phyloP scores from a whole-genome alignment of 2,113 vertebrate genomes.

The Microtus ochrogaster region DNA sequence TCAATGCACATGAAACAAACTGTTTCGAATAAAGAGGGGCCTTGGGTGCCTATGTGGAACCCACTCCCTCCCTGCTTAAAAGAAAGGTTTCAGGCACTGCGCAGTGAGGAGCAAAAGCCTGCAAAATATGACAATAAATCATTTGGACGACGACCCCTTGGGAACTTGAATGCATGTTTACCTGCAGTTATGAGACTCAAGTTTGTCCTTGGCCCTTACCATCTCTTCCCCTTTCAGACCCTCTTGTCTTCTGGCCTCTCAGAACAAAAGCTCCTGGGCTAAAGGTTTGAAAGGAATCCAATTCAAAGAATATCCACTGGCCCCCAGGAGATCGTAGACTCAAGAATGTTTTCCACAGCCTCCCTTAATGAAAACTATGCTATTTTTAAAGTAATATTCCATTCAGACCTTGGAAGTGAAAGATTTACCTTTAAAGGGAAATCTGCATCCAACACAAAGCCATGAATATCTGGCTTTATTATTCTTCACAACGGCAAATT shows the following conservation, averaged over 20 bases:
- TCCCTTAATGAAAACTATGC: constrained; percentile 30
- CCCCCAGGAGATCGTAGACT: neutral
- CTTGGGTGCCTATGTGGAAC: constrained; percentile 50
- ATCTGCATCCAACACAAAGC: neutral
- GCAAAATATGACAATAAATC: constrained; percentile 48
- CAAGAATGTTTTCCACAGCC: constrained; percentile 46
- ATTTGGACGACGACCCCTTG: constrained; percentile 51
- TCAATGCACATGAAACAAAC: constrained; percentile 65
- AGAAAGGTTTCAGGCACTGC: neutral
- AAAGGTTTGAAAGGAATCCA: constrained; percentile 55
- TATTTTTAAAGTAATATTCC: constrained; percentile 39
- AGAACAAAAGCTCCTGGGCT: constrained; percentile 37
- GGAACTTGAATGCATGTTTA: constrained; percentile 40
- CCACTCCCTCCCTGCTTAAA: neutral
- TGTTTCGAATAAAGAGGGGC: constrained; percentile 45
- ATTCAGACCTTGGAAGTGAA: constrained; percentile 40
- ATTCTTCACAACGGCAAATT: neutral
- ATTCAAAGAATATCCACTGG: constrained; percentile 41
- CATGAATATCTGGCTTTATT: constrained; percentile 16
- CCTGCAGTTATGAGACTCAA: constrained; percentile 34
- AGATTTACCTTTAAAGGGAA: constrained; percentile 46
- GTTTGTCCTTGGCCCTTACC: constrained; percentile 49
- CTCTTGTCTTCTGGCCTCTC: constrained; percentile 33
- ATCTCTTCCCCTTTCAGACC: neutral
- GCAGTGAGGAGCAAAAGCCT: constrained; percentile 8